Base-by-base conservation (phyloP, 2,888 invertebrate genomes). In the Eupithecia inturbata region DNA sequence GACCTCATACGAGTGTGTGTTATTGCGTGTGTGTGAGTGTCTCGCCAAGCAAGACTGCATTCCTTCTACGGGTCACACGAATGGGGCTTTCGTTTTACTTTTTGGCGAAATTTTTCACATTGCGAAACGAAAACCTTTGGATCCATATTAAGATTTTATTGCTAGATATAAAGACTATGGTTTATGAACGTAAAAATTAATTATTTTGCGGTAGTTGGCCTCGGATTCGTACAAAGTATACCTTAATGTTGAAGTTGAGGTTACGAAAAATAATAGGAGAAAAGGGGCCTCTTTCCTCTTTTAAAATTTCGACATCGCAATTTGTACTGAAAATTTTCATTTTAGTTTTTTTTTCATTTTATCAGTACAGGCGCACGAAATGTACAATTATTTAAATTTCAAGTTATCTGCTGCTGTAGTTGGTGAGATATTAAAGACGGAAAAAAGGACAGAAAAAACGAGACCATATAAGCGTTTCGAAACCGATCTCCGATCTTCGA, bases 1-100 rank as follows among this genome's bases (percentile, higher is more conserved):
- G 31, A 31, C 62, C 31, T 62, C 31, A 31, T 31, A 16, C 10
- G 28, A 6, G 60, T 16, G 28, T 5, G 12, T n/a, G 60, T 62
- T 28, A 28, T 67, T 41, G 66, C 77, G 70, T 57, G 62, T 77
- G 79, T 79, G 80, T 84, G 75, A 14, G 80, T 71, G 83, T 82
- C 81, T 81, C 77, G 82, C 80, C 87, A 83, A 83, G 89, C 83
- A 80, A 83, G 86, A 89, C 91, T 89, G 90, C 91, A 91, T 91
- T 91, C 91, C 89, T 85, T 77, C 68, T 72, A 75, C 80, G 74
- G 62, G 53, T 78, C 77, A 71, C 76, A 72, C 70, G 76, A 74
- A 79, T 71, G 81, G 72, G 70, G 72, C 67, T 62, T 62, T 62
- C 62, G 36, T 75, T 70, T 72, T 75, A 71, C 60, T 22, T 69